Conservation (phyloP, 2,888 invertebrate genomes). For the Drosophila gaucha region DNA sequence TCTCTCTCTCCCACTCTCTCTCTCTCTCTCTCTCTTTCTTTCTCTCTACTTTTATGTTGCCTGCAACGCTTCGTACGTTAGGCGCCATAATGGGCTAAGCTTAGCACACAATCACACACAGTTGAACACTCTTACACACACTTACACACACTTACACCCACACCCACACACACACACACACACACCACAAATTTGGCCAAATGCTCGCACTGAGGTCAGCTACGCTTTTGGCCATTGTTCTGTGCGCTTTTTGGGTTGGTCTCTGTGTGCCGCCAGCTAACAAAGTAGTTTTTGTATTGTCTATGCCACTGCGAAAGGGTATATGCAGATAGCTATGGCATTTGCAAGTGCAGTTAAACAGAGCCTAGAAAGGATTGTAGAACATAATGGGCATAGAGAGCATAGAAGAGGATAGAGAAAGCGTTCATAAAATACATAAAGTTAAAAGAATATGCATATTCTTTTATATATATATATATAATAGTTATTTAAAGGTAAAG, state of each 20-base stretch:
- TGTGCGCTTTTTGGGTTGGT: conserved; percentile 51
- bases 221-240: conserved; percentile 59
- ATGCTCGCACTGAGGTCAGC: conserved; percentile 58
- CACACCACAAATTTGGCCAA: conserved; percentile 17
- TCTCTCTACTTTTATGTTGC: conserved; percentile 31
- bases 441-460: no score
- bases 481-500: no score
- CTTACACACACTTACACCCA: conserved; percentile 2
- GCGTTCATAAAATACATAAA: no score
- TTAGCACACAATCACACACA: conserved; percentile 59
- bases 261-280: conserved; percentile 18
- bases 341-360: neutral
- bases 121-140: conserved; percentile 16
- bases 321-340: conserved; percentile 19
- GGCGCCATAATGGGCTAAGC: conserved; percentile 74
- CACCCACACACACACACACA: conserved; percentile 21
- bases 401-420: neutral
- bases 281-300: conserved; percentile 18
- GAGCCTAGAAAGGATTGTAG: neutral
- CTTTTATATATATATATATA: no score
- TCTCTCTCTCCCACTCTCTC: conserved; percentile 1
- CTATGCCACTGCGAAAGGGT: conserved; percentile 16
- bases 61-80: conserved; percentile 56
- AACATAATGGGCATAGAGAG: neutral
- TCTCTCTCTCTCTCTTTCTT: conserved; percentile 4